Percentiles rank a stretch among this genome's conserved stretches.
These are phyloP conservation scores for Allochrocebus solatus DNA, from an alignment of 2,797 vertebrate genomes.

Conservation along the genomic window DNA sequence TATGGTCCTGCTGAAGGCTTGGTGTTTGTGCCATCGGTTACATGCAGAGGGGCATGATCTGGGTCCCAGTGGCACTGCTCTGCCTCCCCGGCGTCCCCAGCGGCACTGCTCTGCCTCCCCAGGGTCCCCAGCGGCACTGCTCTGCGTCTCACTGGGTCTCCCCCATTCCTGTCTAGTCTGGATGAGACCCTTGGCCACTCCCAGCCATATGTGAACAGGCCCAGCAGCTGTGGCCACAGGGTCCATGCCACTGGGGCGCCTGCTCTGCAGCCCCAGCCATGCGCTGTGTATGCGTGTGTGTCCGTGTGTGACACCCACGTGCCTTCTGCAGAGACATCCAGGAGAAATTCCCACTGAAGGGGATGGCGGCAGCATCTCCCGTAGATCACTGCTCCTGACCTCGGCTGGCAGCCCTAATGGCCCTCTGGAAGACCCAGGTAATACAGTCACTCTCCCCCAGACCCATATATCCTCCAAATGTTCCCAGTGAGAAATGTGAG, in stretches of 20 bases:
- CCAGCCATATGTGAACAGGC: neutral
- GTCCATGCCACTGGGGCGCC: neutral
- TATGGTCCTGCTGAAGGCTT: rapidly evolving
- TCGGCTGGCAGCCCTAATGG: slow-evolving; percentile 31
- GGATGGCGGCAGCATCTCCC: neutral
- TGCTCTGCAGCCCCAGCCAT: neutral
- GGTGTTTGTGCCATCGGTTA: neutral
- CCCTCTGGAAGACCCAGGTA: slow-evolving; percentile 35
- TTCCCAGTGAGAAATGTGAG: neutral
- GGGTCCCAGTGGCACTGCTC: neutral
- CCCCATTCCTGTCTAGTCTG: neutral
- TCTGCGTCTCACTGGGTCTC: neutral
- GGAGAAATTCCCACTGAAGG: slow-evolving; percentile 15
- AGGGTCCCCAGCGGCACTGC: neutral
- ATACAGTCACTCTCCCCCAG: slow-evolving; percentile 47
- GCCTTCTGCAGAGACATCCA: neutral
- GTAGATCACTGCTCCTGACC: neutral
- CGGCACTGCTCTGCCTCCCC: neutral
- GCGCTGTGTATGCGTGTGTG: rapidly evolving
- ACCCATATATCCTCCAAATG: slow-evolving; percentile 52
- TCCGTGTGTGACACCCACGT: neutral
- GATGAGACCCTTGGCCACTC: neutral
- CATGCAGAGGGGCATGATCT: neutral
- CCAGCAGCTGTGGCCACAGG: neutral
- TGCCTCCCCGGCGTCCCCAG: neutral